These are phyloP conservation scores for Calyptommatus sinebrachiatus DNA, from an alignment of 2,113 vertebrate genomes.

Conservation along the genomic window DNA sequence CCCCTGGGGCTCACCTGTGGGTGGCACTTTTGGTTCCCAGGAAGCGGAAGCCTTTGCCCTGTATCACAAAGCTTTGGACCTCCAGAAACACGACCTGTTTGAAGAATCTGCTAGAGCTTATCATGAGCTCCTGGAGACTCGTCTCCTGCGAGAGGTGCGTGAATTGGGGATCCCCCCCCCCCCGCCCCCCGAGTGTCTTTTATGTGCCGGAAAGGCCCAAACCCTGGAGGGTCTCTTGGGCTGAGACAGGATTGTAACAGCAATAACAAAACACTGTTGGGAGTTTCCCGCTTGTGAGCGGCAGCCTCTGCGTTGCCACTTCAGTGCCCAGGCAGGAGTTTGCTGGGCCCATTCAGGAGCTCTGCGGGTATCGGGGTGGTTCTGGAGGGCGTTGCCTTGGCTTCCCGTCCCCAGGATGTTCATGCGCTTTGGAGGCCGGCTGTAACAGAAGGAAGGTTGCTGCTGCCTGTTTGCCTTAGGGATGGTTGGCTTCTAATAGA, in stretches of 20 bases:
- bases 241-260: neutral
- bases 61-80: conserved; percentile 95
- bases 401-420: no score
- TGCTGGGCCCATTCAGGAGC: no score
- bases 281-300: no score
- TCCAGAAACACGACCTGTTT: conserved; percentile 95
- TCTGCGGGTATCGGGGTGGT: no score
- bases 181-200: neutral
- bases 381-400: no score
- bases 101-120: conserved; percentile 94
- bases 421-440: no score
- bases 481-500: neutral
- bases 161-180: neutral
- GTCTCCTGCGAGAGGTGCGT: conserved; percentile 90
- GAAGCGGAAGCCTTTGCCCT: conserved; percentile 97
- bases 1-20: no score
- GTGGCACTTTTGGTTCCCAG: conserved; percentile 62
- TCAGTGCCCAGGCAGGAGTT: no score
- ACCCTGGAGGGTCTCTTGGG: neutral
- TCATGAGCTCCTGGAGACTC: conserved; percentile 91
- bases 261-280: no score
- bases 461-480: neutral
- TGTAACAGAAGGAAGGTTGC: neutral
- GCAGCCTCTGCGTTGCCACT: no score
- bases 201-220: neutral